These are phyloP conservation scores for Sebastolobus altivelis DNA, from an alignment of 2,797 vertebrate genomes.

Conservation along the genomic window DNA sequence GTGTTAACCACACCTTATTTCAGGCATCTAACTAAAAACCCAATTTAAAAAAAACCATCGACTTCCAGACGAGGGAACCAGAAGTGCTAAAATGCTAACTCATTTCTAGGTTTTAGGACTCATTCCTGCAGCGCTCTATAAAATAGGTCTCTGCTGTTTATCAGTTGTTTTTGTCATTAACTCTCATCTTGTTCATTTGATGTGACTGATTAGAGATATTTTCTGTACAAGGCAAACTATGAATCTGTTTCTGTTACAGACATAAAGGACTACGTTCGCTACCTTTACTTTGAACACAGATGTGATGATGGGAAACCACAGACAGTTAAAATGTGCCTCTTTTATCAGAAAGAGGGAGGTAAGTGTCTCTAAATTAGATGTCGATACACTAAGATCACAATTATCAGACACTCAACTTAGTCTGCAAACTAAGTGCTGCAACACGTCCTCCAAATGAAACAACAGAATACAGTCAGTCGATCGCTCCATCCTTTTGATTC, in stretches of 20 bases:
- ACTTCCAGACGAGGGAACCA: no score
- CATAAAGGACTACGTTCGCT: constrained; percentile 65
- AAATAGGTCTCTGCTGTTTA: no score
- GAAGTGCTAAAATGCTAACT: no score
- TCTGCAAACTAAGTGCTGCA: background rate
- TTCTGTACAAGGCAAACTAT: background rate
- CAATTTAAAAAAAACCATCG: no score
- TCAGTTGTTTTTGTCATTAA: background rate
- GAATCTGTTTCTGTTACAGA: constrained; percentile 59
- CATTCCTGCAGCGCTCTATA: no score
- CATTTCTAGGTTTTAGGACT: no score
- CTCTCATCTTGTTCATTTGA: background rate
- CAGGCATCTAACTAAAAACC: no score
- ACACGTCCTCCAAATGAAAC: background rate
- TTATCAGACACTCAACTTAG: background rate
- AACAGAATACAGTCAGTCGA: background rate
- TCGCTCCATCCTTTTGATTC: background rate
- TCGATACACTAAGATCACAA: background rate
- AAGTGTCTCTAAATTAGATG: constrained; percentile 24
- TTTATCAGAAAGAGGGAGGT: constrained; percentile 76
- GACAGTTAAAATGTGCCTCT: constrained; percentile 68
- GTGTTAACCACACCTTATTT: background rate
- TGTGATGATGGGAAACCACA: constrained; percentile 27
- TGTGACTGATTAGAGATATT: background rate
- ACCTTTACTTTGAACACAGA: constrained; percentile 77